Evolutionary conservation across 2,888 invertebrate species (phyloP), one percentile per base, ranked within the genome.

Genomic region (Conchocele bisecta): DNA sequence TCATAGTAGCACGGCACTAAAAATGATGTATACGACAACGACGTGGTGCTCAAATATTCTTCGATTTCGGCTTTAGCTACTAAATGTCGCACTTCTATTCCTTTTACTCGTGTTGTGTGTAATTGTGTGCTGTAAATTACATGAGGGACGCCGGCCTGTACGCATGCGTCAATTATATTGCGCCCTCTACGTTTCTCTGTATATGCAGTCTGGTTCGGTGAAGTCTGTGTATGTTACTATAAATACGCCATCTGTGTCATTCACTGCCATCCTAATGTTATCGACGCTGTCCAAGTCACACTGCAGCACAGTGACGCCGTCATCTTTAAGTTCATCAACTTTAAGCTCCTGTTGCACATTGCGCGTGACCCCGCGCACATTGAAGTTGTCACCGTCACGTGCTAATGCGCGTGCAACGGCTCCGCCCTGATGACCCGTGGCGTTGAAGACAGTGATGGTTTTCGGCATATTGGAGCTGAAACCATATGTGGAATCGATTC

Each of bases 31-130:
- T 89, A 33, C 24, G 85, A 85, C n/a, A 89, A 67, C 11, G 59
- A 57, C 7, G 79, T 67, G 26, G 78, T 74, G 50, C 72, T 79
- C 82, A 89, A 84, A 73, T 86, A 86, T 3, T 79, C 82, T 51
- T 86, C 86, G 20, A 86, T 78, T 59, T 84, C 83, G 2, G 88
- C 87, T 77, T 89, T 89, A 20, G 88, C 86, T 56, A 88, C 88
- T 65, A 89, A 79, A 70, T 89, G 87, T 2, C 86, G 78, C 5
- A 84, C 88, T 61, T 83, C 74, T 11, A 86, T 76, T 1, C 88
- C 87, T 20, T 82, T 81, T n/a, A 86, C 79, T 28, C 78, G 57
- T 31, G 83, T 77, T 1, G 87, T 85, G 66, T 86, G 81, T 24
- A 88, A 75, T 63, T 89, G 86, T 17, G 89, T 89, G 73, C 86